Conservation (phyloP, 1,140 invertebrate species). For the Lamellibrachia luymesi region DNA sequence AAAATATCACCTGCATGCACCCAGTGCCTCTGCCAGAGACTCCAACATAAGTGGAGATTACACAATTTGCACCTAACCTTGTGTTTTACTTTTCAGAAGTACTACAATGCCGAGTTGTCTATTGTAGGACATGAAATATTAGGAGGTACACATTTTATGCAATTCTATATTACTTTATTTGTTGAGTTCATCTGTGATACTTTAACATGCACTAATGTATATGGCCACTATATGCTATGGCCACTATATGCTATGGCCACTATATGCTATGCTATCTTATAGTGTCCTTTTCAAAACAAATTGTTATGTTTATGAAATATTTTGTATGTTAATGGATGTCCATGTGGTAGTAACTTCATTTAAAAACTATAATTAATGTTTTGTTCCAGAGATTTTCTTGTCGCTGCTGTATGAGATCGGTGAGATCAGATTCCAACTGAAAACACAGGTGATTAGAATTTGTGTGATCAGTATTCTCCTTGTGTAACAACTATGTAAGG, state of each 20-base stretch:
- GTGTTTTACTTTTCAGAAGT: conserved; percentile 30
- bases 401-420: conserved; percentile 63
- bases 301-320: background rate
- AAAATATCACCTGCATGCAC: too few species aligned
- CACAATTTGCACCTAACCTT: background rate
- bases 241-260: too few species aligned
- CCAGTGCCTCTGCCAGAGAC: too few species aligned
- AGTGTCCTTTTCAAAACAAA: background rate
- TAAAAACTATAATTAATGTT: background rate
- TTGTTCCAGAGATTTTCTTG: conserved; percentile 59
- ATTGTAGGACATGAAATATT: conserved; percentile 64
- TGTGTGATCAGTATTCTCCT: conserved; percentile 32
- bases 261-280: background rate
- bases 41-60: too few species aligned
- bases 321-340: background rate
- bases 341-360: background rate
- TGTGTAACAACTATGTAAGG: background rate
- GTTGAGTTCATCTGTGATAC: too few species aligned
- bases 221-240: too few species aligned
- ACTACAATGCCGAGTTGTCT: conserved; percentile 40
- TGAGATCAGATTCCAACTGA: conserved; percentile 61
- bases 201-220: too few species aligned
- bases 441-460: conserved; percentile 53
- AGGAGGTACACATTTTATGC: conserved; percentile 30
- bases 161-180: background rate